Conservation (phyloP, 1,140 invertebrate species). For the Bombus picipes region DNA sequence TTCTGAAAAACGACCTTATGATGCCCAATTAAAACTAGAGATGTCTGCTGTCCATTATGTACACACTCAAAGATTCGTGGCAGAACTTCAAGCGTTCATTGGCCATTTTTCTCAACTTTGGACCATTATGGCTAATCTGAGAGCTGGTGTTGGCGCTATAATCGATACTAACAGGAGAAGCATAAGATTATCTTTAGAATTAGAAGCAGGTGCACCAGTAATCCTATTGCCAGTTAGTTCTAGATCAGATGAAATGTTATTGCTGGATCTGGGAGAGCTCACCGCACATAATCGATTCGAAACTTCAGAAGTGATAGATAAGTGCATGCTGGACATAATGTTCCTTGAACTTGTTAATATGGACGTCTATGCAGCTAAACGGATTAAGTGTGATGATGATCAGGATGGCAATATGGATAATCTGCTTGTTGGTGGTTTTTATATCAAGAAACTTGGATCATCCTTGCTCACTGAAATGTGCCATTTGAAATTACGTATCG, state of each 20-base stretch:
- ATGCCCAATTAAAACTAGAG: slow-evolving; percentile 90
- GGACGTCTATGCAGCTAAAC: slow-evolving; percentile 89
- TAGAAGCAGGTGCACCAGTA: slow-evolving; percentile 91
- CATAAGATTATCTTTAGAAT: slow-evolving; percentile 86
- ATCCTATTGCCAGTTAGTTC: slow-evolving; percentile 94
- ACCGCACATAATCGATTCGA: slow-evolving; percentile 90
- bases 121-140: slow-evolving; percentile 86
- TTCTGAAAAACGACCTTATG: slow-evolving; percentile 84
- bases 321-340: slow-evolving; percentile 90
- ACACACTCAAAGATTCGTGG: slow-evolving; percentile 96
- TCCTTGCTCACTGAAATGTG: slow-evolving; percentile 91
- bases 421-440: slow-evolving; percentile 82
- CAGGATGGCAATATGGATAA: slow-evolving; percentile 59
- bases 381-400: slow-evolving; percentile 71
- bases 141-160: slow-evolving; percentile 77
- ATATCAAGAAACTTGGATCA: slow-evolving; percentile 83
- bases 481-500: slow-evolving; percentile 90
- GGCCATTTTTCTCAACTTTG: slow-evolving; percentile 93
- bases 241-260: slow-evolving; percentile 89
- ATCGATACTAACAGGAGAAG: slow-evolving; percentile 75
- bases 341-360: slow-evolving; percentile 90
- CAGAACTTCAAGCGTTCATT: slow-evolving; percentile 93
- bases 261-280: slow-evolving; percentile 92
- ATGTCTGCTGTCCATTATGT: slow-evolving; percentile 96
- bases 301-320: slow-evolving; percentile 83